Percentiles rank a stretch among this genome's conserved stretches.
These are phyloP conservation scores for Drosophila tropicalis DNA, from an alignment of 1,140 invertebrate genomes.

Conservation along the genomic window DNA sequence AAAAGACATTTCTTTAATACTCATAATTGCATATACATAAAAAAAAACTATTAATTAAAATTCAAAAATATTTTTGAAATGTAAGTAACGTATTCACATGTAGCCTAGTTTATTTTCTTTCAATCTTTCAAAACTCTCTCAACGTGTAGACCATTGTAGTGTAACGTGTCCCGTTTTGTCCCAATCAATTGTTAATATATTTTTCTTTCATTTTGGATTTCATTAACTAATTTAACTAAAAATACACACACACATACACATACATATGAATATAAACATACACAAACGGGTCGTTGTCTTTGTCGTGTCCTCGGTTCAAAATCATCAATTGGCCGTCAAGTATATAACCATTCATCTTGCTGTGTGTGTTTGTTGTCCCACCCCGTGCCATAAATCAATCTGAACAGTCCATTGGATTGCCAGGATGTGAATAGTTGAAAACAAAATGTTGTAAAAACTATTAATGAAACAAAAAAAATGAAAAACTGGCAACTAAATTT, in stretches of 20 bases:
- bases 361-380: slow-evolving; percentile 39
- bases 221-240: slow-evolving; percentile 11
- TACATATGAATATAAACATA: not conserved
- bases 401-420: not conserved
- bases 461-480: slow-evolving; percentile 22
- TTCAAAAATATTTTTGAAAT: slow-evolving; percentile 27
- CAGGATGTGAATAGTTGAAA: not conserved
- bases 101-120: slow-evolving; percentile 71
- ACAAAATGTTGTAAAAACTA: slow-evolving; percentile 1
- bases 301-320: not conserved
- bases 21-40: slow-evolving; percentile 35
- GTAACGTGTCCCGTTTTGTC: slow-evolving; percentile 65
- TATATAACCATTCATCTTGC: slow-evolving; percentile 42
- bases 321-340: slow-evolving; percentile 40
- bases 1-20: slow-evolving; percentile 58
- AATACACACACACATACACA: slow-evolving; percentile 27
- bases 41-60: slow-evolving; percentile 14
- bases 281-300: slow-evolving; percentile 37
- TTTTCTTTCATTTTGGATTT: slow-evolving; percentile 11
- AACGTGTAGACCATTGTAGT: slow-evolving; percentile 75
- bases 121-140: slow-evolving; percentile 68
- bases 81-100: slow-evolving; percentile 66
- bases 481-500: slow-evolving; percentile 41
- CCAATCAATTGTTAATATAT: slow-evolving; percentile 30
- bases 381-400: not conserved